Base-by-base conservation (phyloP, 2,113 vertebrate genomes). In the Prietella phreatophila region DNA sequence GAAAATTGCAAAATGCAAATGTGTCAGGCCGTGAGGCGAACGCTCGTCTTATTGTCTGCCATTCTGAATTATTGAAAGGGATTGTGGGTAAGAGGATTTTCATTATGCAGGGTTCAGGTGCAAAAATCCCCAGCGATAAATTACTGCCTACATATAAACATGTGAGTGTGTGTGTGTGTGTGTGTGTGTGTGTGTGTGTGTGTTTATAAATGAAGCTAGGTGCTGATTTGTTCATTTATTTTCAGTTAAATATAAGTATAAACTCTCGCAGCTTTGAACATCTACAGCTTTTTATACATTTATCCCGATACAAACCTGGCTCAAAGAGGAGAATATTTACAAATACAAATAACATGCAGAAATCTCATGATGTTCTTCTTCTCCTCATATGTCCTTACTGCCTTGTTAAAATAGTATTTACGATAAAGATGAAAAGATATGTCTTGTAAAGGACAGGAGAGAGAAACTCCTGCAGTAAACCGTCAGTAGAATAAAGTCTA, bases 1-100 rank as follows among this genome's bases (percentile, higher is more conserved):
- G 95, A 99, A 99, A 94, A 99, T 99, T 79, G 85, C 98, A 89
- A 97, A 95, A 95, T 99, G 98, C 96, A 99, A 97, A 94, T 99
- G 97, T 90, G 96, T 97, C 93, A 95, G 96, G 93, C 94, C 92
- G 76, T 98, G 93, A 84, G 3, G 25, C 14, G 13, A 27, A 19
- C 33, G 7, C 76, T 50, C 14, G 0, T 30, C 5, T 79, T 30
- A 55, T 9, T 55, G 27, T 79, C 76, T 17, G 13, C 27, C 50
- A 55, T 79, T 30, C 7, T 30, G 27, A 55, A 9, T 19, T 30
- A 15, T 19, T 79, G 27, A 55, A 79, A 55, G 27, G 76, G 27
- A 79, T 79, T 55, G 47, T 79, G 76, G 50, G 76, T 79, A 79
- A 79, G 76, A 2, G 19, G 50, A 79, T 50, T 27, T 27, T 27